Percentiles rank a stretch among this genome's conserved stretches.
phyloP scores from a whole-genome alignment of 2,797 vertebrate species.

The Crocodylus rhombifer region DNA sequence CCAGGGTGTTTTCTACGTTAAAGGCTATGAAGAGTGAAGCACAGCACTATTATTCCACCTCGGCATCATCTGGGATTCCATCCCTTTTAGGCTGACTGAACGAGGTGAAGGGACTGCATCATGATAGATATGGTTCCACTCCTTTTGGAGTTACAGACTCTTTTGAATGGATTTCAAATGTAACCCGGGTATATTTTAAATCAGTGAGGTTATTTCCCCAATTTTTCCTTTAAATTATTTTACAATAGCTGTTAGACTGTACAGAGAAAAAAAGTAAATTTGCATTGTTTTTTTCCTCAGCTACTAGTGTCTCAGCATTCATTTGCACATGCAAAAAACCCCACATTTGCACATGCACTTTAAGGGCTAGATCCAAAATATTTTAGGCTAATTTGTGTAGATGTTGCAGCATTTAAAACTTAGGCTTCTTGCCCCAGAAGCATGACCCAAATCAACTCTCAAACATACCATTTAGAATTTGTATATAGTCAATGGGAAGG shows the following conservation, averaged over 20 bases:
- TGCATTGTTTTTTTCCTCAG: not conserved
- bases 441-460: no score
- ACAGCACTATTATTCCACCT: not conserved
- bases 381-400: not conserved
- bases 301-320: not conserved
- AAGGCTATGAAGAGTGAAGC: not conserved
- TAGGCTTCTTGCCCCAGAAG: not conserved
- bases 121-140: not conserved
- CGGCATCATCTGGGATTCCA: not conserved
- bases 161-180: not conserved
- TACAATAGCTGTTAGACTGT: not conserved
- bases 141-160: not conserved
- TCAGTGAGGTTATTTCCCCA: not conserved
- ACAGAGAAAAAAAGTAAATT: not conserved
- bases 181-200: accelerated
- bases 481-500: no score
- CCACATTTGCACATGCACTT: no score
- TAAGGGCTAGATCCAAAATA: no score
- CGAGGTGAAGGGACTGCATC: not conserved
- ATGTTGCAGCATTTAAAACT: not conserved
- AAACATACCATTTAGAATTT: no score
- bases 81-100: not conserved
- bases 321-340: no score
- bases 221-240: not conserved
- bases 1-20: accelerated